These are phyloP conservation scores for Prietella phreatophila DNA, from an alignment of 2,113 vertebrate species.

Conservation along the genomic window DNA sequence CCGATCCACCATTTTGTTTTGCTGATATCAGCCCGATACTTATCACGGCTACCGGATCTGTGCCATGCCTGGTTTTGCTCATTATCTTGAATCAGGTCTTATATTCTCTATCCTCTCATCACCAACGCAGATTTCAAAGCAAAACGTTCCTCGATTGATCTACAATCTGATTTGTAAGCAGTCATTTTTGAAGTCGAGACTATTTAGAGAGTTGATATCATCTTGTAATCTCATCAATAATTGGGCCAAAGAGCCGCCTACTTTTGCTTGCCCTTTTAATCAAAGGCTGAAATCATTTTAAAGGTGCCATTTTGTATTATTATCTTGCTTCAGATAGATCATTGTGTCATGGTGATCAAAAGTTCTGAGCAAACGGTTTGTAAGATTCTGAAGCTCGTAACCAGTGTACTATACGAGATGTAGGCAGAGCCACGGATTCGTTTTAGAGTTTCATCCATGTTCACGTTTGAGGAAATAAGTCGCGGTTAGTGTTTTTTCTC, in stretches of 20 bases:
- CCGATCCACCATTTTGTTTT: neutral
- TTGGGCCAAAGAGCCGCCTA: too few species aligned
- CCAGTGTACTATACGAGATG: neutral
- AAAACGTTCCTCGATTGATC: neutral
- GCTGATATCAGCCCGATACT: too few species aligned
- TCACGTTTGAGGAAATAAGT: neutral
- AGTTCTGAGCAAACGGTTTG: neutral
- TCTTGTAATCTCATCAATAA: neutral
- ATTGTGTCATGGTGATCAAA: neutral
- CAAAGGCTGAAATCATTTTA: neutral
- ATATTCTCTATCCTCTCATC: neutral
- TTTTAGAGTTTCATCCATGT: neutral
- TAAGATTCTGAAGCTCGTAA: neutral
- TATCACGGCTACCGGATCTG: neutral
- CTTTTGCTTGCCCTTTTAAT: neutral
- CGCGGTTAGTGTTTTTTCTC: fast-evolving
- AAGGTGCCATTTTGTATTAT: neutral
- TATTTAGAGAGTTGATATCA: neutral
- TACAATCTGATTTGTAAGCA: neutral
- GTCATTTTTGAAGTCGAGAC: neutral
- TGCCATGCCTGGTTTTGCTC: neutral
- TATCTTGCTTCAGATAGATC: neutral
- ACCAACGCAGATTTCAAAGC: neutral
- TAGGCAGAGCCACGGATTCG: neutral
- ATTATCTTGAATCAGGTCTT: neutral